Evolutionary conservation across 1,140 invertebrate species (phyloP).

Genomic region (Grapholita molesta): DNA sequence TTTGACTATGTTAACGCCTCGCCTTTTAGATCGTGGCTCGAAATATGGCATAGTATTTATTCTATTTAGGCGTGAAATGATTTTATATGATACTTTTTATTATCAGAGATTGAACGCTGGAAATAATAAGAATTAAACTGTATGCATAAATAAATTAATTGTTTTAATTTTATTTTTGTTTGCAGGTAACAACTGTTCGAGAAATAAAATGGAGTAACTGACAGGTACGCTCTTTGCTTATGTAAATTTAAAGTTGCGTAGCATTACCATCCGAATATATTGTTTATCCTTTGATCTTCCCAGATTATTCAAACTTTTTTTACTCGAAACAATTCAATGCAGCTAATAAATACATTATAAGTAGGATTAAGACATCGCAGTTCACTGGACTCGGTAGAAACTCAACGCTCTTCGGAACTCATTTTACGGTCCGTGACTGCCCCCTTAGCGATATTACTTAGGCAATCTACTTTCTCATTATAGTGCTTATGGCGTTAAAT

Average conservation of each 20-base stretch:
- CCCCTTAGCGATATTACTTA: constrained; percentile 30
- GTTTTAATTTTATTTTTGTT: neutral
- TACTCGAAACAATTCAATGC: neutral
- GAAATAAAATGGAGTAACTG: neutral
- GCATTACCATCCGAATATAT: too few relatives aligned
- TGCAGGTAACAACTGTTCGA: neutral
- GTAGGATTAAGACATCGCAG: constrained; percentile 11
- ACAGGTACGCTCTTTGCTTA: neutral
- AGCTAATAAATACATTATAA: neutral
- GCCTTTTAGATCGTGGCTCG: neutral
- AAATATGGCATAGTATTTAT: neutral
- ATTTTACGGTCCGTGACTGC: constrained; percentile 10
- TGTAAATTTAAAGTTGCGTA: too few relatives aligned
- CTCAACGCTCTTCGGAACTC: constrained; percentile 36
- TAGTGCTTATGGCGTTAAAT: constrained; percentile 26
- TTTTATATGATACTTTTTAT: neutral
- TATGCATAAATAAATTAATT: too few relatives aligned
- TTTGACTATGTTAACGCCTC: constrained; percentile 1
- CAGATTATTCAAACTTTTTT: too few relatives aligned
- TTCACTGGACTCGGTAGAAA: constrained; percentile 20
- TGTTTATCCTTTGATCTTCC: too few relatives aligned
- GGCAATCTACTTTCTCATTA: constrained; percentile 39
- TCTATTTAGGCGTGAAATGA: neutral
- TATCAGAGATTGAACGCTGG: neutral
- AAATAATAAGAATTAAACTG: too few relatives aligned